Percentiles rank a stretch among this genome's conserved stretches.
phyloP scores from a whole-genome alignment of 2,888 invertebrate genomes.

The Chaetogeoica ovagalla region DNA sequence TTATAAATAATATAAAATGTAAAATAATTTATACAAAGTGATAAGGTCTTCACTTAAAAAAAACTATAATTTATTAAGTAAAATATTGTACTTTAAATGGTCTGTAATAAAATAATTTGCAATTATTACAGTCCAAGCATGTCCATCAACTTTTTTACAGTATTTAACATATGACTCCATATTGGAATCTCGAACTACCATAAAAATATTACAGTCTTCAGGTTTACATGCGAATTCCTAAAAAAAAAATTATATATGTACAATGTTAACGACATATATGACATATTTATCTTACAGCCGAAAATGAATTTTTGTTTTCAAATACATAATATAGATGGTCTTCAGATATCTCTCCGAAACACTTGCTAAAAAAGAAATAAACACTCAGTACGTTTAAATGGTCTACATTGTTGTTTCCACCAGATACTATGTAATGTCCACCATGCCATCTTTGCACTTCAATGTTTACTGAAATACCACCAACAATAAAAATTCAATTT shows the following conservation, averaged over 20 bases:
- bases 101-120: conserved; percentile 25
- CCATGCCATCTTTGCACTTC: conserved; percentile 53
- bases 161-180: conserved; percentile 27
- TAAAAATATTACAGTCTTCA: conserved; percentile 17
- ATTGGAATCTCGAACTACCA: conserved; percentile 11
- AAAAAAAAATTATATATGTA: not conserved
- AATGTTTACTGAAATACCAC: conserved; percentile 19
- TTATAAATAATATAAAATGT: no score
- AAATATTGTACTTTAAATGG: not conserved
- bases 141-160: conserved; percentile 44
- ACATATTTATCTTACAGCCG: not conserved
- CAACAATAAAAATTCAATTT: no score
- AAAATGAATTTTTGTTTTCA: not conserved
- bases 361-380: conserved; percentile 36
- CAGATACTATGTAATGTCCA: conserved; percentile 48
- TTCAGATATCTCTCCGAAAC: conserved; percentile 22
- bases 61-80: not conserved
- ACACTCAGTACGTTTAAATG: conserved; percentile 18
- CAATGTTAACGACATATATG: not conserved
- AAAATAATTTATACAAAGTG: not conserved
- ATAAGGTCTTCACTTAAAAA: no score
- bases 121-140: conserved; percentile 39
- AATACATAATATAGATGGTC: conserved; percentile 37
- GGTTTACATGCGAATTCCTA: conserved; percentile 45
- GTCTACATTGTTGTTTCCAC: conserved; percentile 8